These are phyloP conservation scores for Channallabes apus DNA, from an alignment of 2,797 vertebrate genomes.

Conservation along the genomic window DNA sequence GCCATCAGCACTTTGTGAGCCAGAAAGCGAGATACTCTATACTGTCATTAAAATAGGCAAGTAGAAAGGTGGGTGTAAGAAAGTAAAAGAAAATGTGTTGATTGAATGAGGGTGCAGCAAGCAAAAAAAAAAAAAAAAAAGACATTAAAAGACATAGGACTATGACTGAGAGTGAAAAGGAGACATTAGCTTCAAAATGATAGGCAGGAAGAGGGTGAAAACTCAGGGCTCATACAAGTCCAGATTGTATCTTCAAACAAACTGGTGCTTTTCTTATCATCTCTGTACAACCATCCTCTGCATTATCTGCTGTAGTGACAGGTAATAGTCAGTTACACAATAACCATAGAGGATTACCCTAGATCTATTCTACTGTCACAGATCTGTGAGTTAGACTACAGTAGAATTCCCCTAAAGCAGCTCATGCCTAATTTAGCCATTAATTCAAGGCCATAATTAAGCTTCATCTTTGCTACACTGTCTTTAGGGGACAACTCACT, in stretches of 20 bases:
- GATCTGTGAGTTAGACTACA: slow-evolving; percentile 9
- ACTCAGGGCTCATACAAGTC: slow-evolving; percentile 26
- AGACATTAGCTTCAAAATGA: slow-evolving; percentile 12
- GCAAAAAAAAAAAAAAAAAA: slow-evolving; percentile 26
- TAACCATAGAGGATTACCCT: slow-evolving; percentile 48
- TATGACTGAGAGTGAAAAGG: neutral
- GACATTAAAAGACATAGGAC: neutral
- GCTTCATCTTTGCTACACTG: slow-evolving; percentile 31
- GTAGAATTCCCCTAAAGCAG: slow-evolving; percentile 35
- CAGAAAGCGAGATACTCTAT: slow-evolving; percentile 54
- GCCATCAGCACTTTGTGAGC: slow-evolving; percentile 28
- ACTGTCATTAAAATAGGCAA: slow-evolving; percentile 61
- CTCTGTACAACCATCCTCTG: slow-evolving; percentile 12
- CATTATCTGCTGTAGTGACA: slow-evolving; percentile 38
- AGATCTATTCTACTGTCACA: slow-evolving; percentile 29
- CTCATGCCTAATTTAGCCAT: slow-evolving; percentile 36
- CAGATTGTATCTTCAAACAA: slow-evolving; percentile 2
- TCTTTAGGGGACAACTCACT: slow-evolving; percentile 27
- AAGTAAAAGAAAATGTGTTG: slow-evolving; percentile 22
- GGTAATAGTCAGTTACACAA: slow-evolving; percentile 41
- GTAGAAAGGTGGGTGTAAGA: slow-evolving; percentile 28
- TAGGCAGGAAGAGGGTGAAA: slow-evolving; percentile 13
- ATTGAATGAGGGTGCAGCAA: slow-evolving; percentile 34
- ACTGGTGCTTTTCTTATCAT: neutral
- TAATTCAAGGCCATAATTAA: slow-evolving; percentile 14